A percentile compares a stretch with the other conserved stretches of the same genome.
Conservation (phyloP, 1,140 invertebrate species). For the Dreissena polymorpha region DNA sequence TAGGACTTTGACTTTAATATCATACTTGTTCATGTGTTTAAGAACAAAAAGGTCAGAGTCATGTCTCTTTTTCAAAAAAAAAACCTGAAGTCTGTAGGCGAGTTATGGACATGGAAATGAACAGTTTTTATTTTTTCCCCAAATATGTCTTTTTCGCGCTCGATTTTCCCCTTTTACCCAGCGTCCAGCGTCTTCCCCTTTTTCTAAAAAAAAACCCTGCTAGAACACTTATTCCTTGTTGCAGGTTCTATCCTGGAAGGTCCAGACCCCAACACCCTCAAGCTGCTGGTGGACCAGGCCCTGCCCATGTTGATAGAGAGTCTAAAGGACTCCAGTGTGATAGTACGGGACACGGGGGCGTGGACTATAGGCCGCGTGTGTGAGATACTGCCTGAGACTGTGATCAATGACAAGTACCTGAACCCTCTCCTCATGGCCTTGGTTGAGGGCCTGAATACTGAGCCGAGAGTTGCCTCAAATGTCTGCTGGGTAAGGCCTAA, state of each 20-base stretch:
- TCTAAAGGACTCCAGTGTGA: constrained; percentile 91
- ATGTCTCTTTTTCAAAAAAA: too few relatives aligned
- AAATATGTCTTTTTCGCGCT: too few relatives aligned
- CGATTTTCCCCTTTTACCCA: too few relatives aligned
- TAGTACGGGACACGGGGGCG: constrained; percentile 97
- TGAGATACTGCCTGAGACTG: constrained; percentile 97
- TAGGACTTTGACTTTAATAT: too few relatives aligned
- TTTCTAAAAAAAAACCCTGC: too few relatives aligned
- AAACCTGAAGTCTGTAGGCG: too few relatives aligned
- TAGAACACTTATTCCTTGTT: too few relatives aligned
- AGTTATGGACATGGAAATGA: too few relatives aligned
- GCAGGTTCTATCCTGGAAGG: constrained; percentile 96
- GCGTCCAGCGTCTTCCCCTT: too few relatives aligned
- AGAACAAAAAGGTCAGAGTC: too few relatives aligned
- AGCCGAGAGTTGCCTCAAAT: constrained; percentile 98
- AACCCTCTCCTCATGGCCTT: constrained; percentile 92
- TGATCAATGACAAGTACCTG: constrained; percentile 91
- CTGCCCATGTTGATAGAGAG: constrained; percentile 97
- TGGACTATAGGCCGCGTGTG: constrained; percentile 99
- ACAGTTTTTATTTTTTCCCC: too few relatives aligned
- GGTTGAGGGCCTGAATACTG: constrained; percentile 90
- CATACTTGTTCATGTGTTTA: too few relatives aligned
- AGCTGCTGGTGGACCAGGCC: constrained; percentile 96
- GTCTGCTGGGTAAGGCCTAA: constrained; percentile 92
- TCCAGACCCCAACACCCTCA: constrained; percentile 91